Evolutionary conservation across 1,140 invertebrate genomes (phyloP), one percentile per base, ranked within the genome.

Genomic region (Calliphora vicina): DNA sequence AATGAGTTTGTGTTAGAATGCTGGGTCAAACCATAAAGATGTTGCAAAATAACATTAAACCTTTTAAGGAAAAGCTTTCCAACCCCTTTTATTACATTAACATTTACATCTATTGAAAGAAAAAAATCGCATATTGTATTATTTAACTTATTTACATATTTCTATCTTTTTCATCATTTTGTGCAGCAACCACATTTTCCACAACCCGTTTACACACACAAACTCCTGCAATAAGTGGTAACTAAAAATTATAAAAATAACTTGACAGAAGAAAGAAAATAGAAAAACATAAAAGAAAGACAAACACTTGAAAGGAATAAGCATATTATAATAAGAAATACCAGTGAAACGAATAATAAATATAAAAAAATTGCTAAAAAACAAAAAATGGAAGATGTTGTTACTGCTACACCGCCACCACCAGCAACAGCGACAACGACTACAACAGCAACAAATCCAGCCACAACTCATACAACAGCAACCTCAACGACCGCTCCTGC

Each of bases 341-440:
- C 1, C 2, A 50, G 17, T 17, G n/a, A n/a, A n/a, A 50, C 10
- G 17, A 50, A 50, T 15, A 50, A 50, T 50, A 50, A 50, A 50
- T 2, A 50, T 15, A 57, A 57, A n/a, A n/a, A 57, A 57, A 50
- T 17, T 57, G n/a, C 50, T 0, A 57, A 23, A 26, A 76, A 71
- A 35, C 23, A 83, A 76, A 83, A 85, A 71, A 88, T 88, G 87
- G 87, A 88, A 42, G 87, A 88, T 71, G 84, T 85, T 83, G 83
- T 83, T 27, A 35, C 80, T 26, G 72, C 72, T 42, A 61, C 78
- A 57, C 8, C 23, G 26, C 45, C 80, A 81, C 3, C 80, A 81
- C 2, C 45, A 61, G 45, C 80, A 57, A 25, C 80, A 27, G 3
- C 80, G 29, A 35, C 72, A n/a, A 74, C 72, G 27, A 29, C 72